Conservation (phyloP, 2,113 vertebrate genomes). For the Tylochromis polylepis region DNA sequence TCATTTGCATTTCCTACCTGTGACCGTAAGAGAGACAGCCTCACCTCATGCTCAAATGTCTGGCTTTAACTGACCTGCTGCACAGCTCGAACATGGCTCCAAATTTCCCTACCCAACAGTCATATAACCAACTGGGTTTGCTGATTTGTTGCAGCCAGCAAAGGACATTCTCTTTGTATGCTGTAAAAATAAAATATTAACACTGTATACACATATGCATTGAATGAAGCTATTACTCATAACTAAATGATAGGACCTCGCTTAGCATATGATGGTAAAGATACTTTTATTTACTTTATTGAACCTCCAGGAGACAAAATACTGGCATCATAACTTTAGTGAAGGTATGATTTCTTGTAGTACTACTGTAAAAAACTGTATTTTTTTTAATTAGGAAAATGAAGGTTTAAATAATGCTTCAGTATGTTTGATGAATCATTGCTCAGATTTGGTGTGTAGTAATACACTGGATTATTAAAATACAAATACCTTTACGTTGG, state of each 20-base stretch:
- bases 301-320: neutral
- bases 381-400: neutral
- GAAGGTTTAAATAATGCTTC: neutral
- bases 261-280: neutral
- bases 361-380: neutral
- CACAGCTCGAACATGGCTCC: neutral
- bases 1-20: conserved; percentile 66
- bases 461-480: neutral
- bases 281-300: neutral
- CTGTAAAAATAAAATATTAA: neutral
- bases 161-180: neutral
- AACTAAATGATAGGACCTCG: neutral
- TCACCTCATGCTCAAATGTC: conserved; percentile 10
- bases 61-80: neutral
- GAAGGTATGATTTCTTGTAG: neutral
- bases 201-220: neutral
- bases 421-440: neutral
- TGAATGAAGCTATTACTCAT: neutral
- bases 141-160: neutral
- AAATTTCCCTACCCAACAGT: neutral
- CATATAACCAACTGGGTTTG: neutral
- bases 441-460: neutral
- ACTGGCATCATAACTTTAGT: neutral
- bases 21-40: neutral
- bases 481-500: too few relatives aligned